Conservation (phyloP, 35 echinoderm and acorn worm genomes). For the Heliocidaris tuberculata region DNA sequence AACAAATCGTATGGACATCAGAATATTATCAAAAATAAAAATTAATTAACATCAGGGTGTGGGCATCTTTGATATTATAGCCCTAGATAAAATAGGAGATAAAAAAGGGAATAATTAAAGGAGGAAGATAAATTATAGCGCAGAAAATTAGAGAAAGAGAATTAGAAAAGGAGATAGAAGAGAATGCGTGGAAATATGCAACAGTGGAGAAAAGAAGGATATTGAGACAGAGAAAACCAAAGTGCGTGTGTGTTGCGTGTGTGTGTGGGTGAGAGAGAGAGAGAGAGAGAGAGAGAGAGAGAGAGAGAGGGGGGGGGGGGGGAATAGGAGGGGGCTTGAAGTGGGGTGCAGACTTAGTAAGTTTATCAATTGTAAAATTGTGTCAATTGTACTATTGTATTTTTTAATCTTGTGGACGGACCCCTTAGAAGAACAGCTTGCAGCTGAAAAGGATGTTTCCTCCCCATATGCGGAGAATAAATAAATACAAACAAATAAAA, state of each 20-base stretch:
- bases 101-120: background rate
- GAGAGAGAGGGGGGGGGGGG: background rate
- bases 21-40: background rate
- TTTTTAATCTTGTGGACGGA: too few relatives aligned
- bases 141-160: background rate
- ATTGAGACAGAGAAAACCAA: background rate
- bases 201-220: background rate
- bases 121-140: background rate
- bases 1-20: background rate
- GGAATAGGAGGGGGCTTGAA: background rate
- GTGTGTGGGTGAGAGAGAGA: background rate
- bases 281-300: background rate
- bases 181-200: background rate
- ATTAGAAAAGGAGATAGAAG: background rate
- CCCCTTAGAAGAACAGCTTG: too few relatives aligned
- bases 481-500: background rate
- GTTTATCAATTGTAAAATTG: too few relatives aligned
- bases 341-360: too few relatives aligned
- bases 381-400: too few relatives aligned
- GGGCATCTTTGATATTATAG: too few relatives aligned
- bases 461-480: background rate
- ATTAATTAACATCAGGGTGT: too few relatives aligned
- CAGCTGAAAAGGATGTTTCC: too few relatives aligned
- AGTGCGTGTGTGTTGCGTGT: background rate
- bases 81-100: background rate